Conservation (phyloP, 2,888 invertebrate species). For the Trichopoda pennipes region DNA sequence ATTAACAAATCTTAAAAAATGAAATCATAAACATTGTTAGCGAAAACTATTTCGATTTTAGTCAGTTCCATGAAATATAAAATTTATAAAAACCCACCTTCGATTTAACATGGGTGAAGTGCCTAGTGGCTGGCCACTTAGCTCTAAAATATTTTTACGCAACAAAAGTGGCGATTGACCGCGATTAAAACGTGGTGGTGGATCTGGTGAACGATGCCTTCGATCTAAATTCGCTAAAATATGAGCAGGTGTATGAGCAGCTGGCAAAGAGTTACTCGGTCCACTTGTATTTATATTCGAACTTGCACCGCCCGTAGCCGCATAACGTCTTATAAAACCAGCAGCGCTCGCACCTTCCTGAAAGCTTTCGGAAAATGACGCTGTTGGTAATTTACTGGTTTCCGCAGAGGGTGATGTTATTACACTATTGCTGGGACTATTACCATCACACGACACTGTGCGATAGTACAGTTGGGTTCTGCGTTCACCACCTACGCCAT, state of each 20-base stretch:
- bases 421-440: constrained; percentile 73
- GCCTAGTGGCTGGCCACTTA: constrained; percentile 79
- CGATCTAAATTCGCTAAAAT: constrained; percentile 76
- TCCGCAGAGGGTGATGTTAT: constrained; percentile 76
- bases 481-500: constrained; percentile 63
- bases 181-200: constrained; percentile 82
- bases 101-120: constrained; percentile 83
- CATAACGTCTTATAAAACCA: constrained; percentile 75
- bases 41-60: not conserved
- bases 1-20: constrained; percentile 80
- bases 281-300: constrained; percentile 62
- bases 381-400: constrained; percentile 20
- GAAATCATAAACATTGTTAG: not conserved
- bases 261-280: constrained; percentile 50
- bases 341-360: constrained; percentile 63
- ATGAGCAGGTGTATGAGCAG: constrained; percentile 73
- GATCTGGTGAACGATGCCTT: constrained; percentile 84
- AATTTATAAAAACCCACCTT: constrained; percentile 79
- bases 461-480: constrained; percentile 75
- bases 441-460: constrained; percentile 75
- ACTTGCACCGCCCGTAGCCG: constrained; percentile 70
- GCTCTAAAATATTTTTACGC: constrained; percentile 84
- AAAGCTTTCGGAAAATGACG: constrained; percentile 35
- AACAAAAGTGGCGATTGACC: constrained; percentile 83
- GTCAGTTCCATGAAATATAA: no score